Conservation (phyloP, 2,113 vertebrate species). For the Hippocampus abdominalis region DNA sequence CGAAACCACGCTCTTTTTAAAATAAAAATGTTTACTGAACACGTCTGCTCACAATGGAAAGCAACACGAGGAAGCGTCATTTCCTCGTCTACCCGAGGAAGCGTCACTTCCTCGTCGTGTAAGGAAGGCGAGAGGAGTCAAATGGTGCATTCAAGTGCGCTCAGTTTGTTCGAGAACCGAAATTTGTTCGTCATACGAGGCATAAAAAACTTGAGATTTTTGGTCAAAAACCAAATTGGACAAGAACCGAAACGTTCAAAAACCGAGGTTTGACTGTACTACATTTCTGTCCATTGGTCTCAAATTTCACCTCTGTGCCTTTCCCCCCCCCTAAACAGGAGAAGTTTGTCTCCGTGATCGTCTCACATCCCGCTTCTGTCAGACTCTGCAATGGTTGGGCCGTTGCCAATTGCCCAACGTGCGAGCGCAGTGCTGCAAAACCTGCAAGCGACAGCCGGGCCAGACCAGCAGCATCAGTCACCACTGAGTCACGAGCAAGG, state of each 20-base stretch:
- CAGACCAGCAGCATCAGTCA: constrained; percentile 53
- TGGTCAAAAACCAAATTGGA: too few species aligned
- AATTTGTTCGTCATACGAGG: too few species aligned
- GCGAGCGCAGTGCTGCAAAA: constrained; percentile 81
- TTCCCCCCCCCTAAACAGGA: constrained; percentile 48
- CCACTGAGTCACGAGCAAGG: constrained; percentile 54
- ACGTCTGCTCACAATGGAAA: too few species aligned
- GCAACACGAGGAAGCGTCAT: too few species aligned
- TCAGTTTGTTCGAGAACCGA: too few species aligned
- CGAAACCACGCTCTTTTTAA: too few species aligned
- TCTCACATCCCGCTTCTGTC: constrained; percentile 81
- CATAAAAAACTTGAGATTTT: too few species aligned
- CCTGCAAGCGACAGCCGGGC: constrained; percentile 61
- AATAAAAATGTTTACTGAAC: not conserved
- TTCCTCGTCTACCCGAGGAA: too few species aligned
- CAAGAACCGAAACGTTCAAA: too few species aligned
- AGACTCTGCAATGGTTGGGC: constrained; percentile 80
- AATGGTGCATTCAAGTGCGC: too few species aligned
- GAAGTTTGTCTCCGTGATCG: constrained; percentile 76
- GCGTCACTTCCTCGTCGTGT: too few species aligned
- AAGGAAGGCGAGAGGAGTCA: too few species aligned
- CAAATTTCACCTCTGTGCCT: not conserved
- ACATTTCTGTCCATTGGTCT: not conserved
- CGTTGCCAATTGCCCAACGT: constrained; percentile 77
- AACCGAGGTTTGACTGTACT: not conserved